A percentile compares a stretch with the other conserved stretches of the same genome.
These are phyloP conservation scores for Podiceps cristatus DNA, from an alignment of 2,113 vertebrate species.

Conservation along the genomic window DNA sequence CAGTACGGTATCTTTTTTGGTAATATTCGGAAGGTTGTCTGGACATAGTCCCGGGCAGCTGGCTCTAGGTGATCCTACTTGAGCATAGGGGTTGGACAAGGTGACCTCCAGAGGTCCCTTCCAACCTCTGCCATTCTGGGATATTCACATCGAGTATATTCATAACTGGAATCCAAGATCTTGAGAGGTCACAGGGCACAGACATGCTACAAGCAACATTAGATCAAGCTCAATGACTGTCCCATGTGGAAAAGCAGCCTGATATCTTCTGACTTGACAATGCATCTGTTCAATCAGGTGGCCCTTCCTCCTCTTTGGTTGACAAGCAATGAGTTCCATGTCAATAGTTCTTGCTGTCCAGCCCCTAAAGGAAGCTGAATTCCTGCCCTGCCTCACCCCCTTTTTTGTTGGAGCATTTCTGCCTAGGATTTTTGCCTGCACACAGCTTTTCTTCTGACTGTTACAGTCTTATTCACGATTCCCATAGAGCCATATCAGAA, in stretches of 20 bases:
- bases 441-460: not conserved
- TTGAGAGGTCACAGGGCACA: not conserved
- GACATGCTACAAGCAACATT: fast-evolving
- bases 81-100: not conserved
- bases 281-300: not conserved
- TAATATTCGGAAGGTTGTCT: not conserved
- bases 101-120: not conserved
- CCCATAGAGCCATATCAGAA: not conserved
- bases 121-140: not conserved
- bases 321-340: not conserved
- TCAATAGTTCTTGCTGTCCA: not conserved
- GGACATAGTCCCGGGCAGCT: not conserved
- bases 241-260: not conserved
- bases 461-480: not conserved
- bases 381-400: not conserved
- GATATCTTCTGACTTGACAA: not conserved
- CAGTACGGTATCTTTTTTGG: not conserved
- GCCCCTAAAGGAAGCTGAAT: not conserved
- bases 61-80: not conserved
- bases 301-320: not conserved
- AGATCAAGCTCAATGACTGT: not conserved
- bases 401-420: not conserved
- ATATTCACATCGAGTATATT: not conserved
- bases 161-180: not conserved
- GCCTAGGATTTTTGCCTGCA: not conserved